Base-by-base conservation (phyloP, 2,888 invertebrate genomes). In the Caenorhabditis macrosperma region DNA sequence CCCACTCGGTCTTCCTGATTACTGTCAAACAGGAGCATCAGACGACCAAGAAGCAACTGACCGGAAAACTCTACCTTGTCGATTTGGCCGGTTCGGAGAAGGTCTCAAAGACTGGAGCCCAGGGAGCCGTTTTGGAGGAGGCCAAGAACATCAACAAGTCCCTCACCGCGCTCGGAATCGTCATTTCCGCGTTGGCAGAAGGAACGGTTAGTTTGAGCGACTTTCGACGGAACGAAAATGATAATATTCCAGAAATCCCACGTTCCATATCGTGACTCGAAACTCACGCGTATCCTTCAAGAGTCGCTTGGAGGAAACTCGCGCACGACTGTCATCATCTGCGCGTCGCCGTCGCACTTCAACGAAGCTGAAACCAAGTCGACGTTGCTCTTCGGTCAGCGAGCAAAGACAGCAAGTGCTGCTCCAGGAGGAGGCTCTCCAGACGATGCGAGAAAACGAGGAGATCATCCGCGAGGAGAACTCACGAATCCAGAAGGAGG, bases 131-230 rank as follows among this genome's bases (percentile, higher is more conserved):
- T 50, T 93, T 99, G 83, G 98, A 99, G 91, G 99, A 99, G 93
- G 99, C 99, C 6, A 99, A 99, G 93, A 99, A 99, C 92, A 99
- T 99, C 91, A 99, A 99, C 92, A 99, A 99, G 93, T 99, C 99
- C 0, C 92, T 99, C 84, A 99, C 99, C 35, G 98, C 99, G 4
- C 93, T 99, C 90, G 99, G 99, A 90, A 99, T 99, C 92, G 99
- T 99, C 52, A 99, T 99, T 90, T 96, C 98, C 78, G 98, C 99
- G 7, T 92, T 99, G 89, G 99, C 99, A 59, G 99, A 99, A 92
- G 99, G 98, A 88, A 98, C 97, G 89, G 93, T 93, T 89, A 91
- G 92, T 91, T 28, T n/a, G n/a, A n/a, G n/a, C n/a, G n/a, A n/a
- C n/a, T n/a, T n/a, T n/a, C n/a, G n/a, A n/a, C n/a, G n/a, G n/a